Base-by-base conservation (phyloP, 2,888 invertebrate species). In the Endotricha flammealis region DNA sequence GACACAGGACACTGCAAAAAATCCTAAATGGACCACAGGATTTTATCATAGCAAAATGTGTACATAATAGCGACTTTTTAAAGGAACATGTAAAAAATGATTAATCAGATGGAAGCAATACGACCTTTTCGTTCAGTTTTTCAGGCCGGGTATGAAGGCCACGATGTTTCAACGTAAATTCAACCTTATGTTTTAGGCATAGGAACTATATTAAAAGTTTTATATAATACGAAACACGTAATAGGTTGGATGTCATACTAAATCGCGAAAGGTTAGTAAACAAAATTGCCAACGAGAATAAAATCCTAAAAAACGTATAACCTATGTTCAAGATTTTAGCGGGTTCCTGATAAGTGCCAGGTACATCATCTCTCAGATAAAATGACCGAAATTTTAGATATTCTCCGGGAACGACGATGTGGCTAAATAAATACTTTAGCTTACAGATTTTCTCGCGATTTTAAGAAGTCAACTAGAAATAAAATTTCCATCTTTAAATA, bases 111-210 rank as follows among this genome's bases (percentile, higher is more conserved):
- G 41, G 40, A 39, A 39, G 41, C 35, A 38, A 39, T 37, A 40
- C 35, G 43, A 37, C 42, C 41, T 46, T 44, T 45, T 41, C 37
- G 33, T 29, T 39, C 37, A 38, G 25, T 41, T 44, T 40, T 41
- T 39, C 31, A 25, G 27, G n/a, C 25, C 23, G 25, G 29, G 29
- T 10, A 25, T 32, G 41, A 44, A 44, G 44, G 44, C 34, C 41
- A 36, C 13, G 9, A 6, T 4, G 11, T 8, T 12, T 9, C 31
- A 22, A 1, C 0, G 13, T 2, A 35, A 32, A 34, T 4, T 35
- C 11, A 31, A 24, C 37, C 23, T 28, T 39, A 36, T 4, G 0
- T 30, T 12, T 8, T 36, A 37, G 30, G 20, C 33, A 12, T 4
- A 38, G 13, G 30, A 23, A 24, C n/a, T n/a, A 28, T 5, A 14